These are phyloP conservation scores for Heliocidaris erythrogramma DNA, from an alignment of 35 echinoderm and acorn worm species.

Conservation along the genomic window DNA sequence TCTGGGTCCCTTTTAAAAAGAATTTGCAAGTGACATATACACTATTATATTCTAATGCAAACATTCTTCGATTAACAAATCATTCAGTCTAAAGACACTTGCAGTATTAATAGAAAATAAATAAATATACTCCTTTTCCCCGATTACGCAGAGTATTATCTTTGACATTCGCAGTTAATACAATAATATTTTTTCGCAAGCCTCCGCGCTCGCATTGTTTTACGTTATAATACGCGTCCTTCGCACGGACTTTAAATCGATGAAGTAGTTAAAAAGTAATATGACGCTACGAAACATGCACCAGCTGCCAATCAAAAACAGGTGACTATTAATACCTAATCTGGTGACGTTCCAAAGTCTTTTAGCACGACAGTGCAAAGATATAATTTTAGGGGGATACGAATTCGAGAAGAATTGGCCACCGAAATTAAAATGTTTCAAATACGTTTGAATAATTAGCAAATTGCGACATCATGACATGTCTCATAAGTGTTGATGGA, in stretches of 20 bases:
- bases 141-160: not conserved
- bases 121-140: not conserved
- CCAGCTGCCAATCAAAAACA: not conserved
- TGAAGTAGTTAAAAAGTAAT: conserved; percentile 5
- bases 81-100: not conserved
- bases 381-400: not conserved
- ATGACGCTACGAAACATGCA: not conserved
- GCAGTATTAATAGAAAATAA: not conserved
- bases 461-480: too few relatives aligned
- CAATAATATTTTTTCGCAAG: not conserved
- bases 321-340: conserved; percentile 13
- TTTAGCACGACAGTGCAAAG: not conserved
- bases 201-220: conserved; percentile 7
- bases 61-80: not conserved
- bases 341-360: conserved; percentile 1
- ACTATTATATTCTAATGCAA: not conserved
- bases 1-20: not conserved
- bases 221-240: not conserved
- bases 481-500: too few relatives aligned
- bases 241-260: not conserved
- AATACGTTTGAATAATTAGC: not conserved
- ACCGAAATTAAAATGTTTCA: not conserved
- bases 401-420: not conserved
- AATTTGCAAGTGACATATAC: not conserved
- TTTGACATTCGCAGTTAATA: conserved; percentile 3